Conservation (phyloP, 2,797 vertebrate species). For the Rousettus madagascariensis region DNA sequence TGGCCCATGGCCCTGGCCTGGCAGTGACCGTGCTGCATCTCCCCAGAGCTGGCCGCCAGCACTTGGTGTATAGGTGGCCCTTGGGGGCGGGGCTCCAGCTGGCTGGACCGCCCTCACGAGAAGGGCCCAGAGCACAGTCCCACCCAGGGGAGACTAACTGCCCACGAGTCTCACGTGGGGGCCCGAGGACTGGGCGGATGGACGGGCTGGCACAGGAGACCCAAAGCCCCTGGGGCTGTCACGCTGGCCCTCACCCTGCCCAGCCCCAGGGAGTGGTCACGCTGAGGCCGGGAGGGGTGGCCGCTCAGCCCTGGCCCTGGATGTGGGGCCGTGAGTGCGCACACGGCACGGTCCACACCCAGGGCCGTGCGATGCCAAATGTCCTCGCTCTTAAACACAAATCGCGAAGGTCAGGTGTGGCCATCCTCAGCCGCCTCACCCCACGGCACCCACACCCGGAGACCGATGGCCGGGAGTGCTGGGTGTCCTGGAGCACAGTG, state of each 20-base stretch:
- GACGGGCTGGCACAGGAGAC: neutral
- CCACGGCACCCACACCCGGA: neutral
- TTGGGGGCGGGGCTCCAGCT: neutral
- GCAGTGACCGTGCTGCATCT: too few species aligned
- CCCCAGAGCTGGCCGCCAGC: too few species aligned
- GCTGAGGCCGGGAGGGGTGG: neutral
- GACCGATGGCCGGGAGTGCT: neutral
- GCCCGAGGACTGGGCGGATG: too few species aligned
- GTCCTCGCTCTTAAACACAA: neutral
- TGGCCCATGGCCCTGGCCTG: too few species aligned
- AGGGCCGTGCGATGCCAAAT: neutral
- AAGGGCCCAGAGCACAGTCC: neutral
- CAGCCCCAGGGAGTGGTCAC: neutral
- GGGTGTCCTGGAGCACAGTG: neutral
- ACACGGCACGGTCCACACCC: fast-evolving
- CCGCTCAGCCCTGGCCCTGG: too few species aligned
- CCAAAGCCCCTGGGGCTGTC: too few species aligned
- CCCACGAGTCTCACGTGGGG: neutral
- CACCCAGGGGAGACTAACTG: neutral
- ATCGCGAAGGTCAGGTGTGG: neutral
- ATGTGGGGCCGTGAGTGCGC: too few species aligned
- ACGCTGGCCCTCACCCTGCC: neutral
- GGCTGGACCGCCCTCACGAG: neutral
- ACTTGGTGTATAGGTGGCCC: too few species aligned
- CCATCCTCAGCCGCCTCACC: neutral